phyloP scores from a whole-genome alignment of 92 coral and sea anemone species.

The Heliopora coerulea region DNA sequence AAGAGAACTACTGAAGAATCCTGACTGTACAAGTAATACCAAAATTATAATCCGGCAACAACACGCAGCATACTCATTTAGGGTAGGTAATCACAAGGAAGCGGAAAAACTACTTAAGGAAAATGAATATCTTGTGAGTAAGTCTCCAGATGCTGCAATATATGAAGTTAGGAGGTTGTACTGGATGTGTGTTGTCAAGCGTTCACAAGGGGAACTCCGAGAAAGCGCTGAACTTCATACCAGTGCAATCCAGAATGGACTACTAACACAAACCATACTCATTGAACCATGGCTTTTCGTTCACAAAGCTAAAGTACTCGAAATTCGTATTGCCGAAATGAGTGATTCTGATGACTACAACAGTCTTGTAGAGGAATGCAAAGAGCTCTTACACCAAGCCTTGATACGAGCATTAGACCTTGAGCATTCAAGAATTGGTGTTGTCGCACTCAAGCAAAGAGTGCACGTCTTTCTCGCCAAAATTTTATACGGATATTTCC shows the following conservation, averaged over 20 bases:
- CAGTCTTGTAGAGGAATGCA: background rate
- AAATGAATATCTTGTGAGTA: background rate
- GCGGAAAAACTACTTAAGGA: background rate
- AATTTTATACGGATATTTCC: background rate
- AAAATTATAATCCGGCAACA: slow-evolving; percentile 16
- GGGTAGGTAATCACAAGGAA: background rate
- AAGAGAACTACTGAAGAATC: background rate
- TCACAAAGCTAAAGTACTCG: slow-evolving; percentile 2
- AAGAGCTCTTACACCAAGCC: background rate
- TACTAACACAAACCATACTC: background rate
- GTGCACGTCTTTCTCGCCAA: slow-evolving; percentile 6
- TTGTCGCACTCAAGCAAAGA: slow-evolving; percentile 3
- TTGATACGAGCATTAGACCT: background rate
- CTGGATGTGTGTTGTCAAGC: slow-evolving; percentile 20
- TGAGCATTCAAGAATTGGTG: background rate
- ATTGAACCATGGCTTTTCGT: slow-evolving; percentile 7
- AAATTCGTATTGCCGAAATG: background rate
- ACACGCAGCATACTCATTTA: slow-evolving; percentile 1
- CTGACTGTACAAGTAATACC: background rate
- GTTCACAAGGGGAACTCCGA: background rate
- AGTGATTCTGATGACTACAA: background rate
- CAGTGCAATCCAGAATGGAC: background rate
- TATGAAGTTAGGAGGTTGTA: slow-evolving; percentile 13
- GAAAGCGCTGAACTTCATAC: background rate
- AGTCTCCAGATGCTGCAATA: background rate